These are phyloP conservation scores for Sarcophaga carnaria DNA, from an alignment of 2,888 invertebrate species.

Conservation along the genomic window DNA sequence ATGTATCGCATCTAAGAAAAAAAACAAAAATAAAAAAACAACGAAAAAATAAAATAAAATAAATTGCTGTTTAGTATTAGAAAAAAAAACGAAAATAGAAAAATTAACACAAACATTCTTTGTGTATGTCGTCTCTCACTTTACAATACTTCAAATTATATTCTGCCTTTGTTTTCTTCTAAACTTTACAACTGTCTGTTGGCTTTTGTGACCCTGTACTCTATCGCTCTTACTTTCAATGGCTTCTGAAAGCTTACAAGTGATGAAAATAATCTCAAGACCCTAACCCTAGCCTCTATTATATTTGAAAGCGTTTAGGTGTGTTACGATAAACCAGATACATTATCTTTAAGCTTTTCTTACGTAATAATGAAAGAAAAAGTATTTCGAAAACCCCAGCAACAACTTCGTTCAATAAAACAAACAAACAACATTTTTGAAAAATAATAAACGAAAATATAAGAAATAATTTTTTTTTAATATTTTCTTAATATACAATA, in stretches of 20 bases:
- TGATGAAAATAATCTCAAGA: neutral
- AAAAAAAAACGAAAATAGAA: neutral
- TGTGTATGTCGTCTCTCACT: no score
- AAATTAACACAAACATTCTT: neutral
- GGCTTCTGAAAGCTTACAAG: neutral
- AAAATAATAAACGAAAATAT: neutral
- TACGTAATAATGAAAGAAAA: neutral
- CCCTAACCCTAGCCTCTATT: neutral
- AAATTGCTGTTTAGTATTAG: conserved; percentile 56
- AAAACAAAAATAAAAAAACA: conserved; percentile 60
- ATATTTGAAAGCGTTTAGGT: neutral
- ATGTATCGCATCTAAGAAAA: conserved; percentile 70
- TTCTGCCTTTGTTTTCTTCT: neutral
- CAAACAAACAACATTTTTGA: conserved; percentile 29
- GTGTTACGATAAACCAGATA: conserved; percentile 26
- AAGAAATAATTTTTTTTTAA: neutral
- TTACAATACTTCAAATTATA: no score
- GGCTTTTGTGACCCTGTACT: neutral
- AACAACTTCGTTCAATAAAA: neutral
- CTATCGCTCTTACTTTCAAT: neutral
- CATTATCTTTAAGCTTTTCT: neutral
- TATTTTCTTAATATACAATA: neutral
- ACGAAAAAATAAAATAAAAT: conserved; percentile 59
- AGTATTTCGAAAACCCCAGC: neutral
- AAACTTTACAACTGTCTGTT: neutral